Conservation (phyloP, 2,797 vertebrate genomes). For the Enteromius afrohamiltoni region DNA sequence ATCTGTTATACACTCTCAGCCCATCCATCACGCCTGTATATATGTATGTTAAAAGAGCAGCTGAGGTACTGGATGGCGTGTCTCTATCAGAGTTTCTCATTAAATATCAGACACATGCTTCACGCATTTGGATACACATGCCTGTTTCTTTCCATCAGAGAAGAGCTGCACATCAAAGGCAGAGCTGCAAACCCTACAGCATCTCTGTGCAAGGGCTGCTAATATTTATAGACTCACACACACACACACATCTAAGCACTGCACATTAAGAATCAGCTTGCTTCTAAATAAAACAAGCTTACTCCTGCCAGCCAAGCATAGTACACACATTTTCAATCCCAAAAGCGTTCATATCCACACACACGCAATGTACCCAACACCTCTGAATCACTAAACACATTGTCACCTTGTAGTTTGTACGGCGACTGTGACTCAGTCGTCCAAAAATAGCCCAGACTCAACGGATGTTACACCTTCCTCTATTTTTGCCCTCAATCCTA, state of each 20-base stretch:
- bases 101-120: constrained; percentile 26
- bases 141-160: constrained; percentile 7
- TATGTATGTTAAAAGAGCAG: constrained; percentile 15
- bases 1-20: neutral
- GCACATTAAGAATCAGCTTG: constrained; percentile 5
- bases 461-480: constrained; percentile 38
- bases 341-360: constrained; percentile 10
- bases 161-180: constrained; percentile 45
- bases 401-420: constrained; percentile 41
- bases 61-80: neutral
- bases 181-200: constrained; percentile 36
- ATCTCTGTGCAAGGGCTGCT: constrained; percentile 35
- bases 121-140: constrained; percentile 5
- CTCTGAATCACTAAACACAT: constrained; percentile 42
- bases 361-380: constrained; percentile 20
- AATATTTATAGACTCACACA: constrained; percentile 41
- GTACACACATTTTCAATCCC: constrained; percentile 24
- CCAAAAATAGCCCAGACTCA: constrained; percentile 37
- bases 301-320: constrained; percentile 39
- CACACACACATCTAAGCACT: neutral
- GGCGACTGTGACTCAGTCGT: constrained; percentile 31
- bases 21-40: constrained; percentile 13
- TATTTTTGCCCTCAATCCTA: constrained; percentile 27
- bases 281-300: constrained; percentile 39
- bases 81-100: constrained; percentile 35